phyloP scores from a whole-genome alignment of 2,888 invertebrate species.

The Acrobasis suavella region DNA sequence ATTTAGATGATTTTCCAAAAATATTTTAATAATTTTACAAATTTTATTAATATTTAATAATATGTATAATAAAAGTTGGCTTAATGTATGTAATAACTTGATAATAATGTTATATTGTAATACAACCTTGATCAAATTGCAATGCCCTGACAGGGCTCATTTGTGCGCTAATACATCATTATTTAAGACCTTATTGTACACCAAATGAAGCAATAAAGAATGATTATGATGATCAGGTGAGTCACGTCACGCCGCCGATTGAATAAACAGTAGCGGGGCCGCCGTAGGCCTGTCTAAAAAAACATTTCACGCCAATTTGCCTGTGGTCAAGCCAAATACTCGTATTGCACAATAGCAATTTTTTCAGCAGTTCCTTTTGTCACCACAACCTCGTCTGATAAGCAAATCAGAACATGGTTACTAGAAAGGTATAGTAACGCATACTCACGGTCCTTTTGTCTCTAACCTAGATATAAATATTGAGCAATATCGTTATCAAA shows the following conservation, averaged over 20 bases:
- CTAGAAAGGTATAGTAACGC: constrained; percentile 62
- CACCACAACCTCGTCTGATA: constrained; percentile 76
- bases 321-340: constrained; percentile 53
- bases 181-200: too few species aligned
- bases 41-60: too few species aligned
- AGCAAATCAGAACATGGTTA: constrained; percentile 65
- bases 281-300: constrained; percentile 47
- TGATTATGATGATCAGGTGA: constrained; percentile 20
- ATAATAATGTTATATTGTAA: too few species aligned
- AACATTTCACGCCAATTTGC: constrained; percentile 59
- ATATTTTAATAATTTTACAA: too few species aligned
- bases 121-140: too few species aligned
- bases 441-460: constrained; percentile 70
- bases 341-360: constrained; percentile 61
- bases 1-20: too few species aligned
- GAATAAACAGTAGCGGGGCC: constrained; percentile 33
- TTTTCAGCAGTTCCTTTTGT: constrained; percentile 73
- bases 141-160: too few species aligned
- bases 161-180: too few species aligned
- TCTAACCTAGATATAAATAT: constrained; percentile 75
- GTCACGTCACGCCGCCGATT: constrained; percentile 9
- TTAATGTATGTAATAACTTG: too few species aligned
- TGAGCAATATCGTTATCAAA: constrained; percentile 70
- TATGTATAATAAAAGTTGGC: too few species aligned
- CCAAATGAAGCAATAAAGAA: too few species aligned